Evolutionary conservation across 2,888 invertebrate genomes (phyloP), one percentile per base, ranked within the genome.

Genomic region (Hecatera dysodea): DNA sequence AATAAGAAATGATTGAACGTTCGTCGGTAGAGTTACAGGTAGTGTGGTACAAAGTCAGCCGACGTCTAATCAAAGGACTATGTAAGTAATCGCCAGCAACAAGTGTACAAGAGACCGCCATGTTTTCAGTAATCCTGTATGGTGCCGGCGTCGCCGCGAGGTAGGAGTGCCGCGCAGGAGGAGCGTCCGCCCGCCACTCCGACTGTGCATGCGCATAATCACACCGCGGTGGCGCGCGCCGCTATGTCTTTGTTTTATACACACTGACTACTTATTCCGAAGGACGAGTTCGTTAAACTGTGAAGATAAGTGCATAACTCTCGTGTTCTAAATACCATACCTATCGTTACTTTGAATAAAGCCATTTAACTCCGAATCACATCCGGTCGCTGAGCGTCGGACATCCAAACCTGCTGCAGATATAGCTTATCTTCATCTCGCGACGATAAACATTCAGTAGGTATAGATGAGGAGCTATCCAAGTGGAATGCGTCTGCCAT

Each of bases 121-220:
- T 69, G 27, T 55, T 53, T 22, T 46, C 12, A 12, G 39, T 24
- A 0, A 42, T 22, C 42, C 17, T 55, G 50, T 22, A 61, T 52
- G 44, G 27, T 29, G 48, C 50, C 36, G 19, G 22, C 48, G 60
- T n/a, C n/a, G 4, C 19, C 22, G 42, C 17, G 27, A 17, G 55
- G 39, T 50, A 56, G 75, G 74, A 66, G 74, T 36, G 78, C 48
- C 57, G 24, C 50, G 19, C 52, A 22, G 56, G 15, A 22, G 56
- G 36, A 55, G 56, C 56, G 36, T 17, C 36, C 7, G 42, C 1
- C 42, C 19, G 71, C 71, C 61, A 57, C 56, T 72, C 50, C 29
- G 12, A 44, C 72, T 29, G 39, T 46, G 42, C 59, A 80, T 80
- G 76, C 76, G 61, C 80, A 76, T 76, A 80, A 62, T 74, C 19